Evolutionary conservation across 1,140 invertebrate genomes (phyloP).

Genomic region (Macrocentrus cingulum): DNA sequence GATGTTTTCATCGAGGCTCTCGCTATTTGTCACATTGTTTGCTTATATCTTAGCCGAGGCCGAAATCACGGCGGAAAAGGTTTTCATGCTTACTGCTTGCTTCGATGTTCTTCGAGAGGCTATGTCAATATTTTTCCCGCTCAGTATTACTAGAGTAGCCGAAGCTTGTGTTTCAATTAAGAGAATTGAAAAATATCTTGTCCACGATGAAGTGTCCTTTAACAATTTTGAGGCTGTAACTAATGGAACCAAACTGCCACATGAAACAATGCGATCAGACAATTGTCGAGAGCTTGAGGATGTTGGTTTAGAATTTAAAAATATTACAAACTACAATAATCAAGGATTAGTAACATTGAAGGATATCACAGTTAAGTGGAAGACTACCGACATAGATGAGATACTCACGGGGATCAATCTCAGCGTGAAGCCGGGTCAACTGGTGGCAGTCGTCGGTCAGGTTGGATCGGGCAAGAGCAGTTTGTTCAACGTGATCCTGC

Average conservation of each 20-base stretch:
- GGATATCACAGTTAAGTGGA: conserved; percentile 54
- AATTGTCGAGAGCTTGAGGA: conserved; percentile 15
- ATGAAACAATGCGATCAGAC: too few species aligned
- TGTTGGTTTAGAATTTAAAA: conserved; percentile 27
- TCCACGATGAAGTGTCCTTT: conserved; percentile 59
- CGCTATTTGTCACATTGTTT: conserved; percentile 76
- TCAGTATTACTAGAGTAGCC: conserved; percentile 62
- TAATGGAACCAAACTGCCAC: too few species aligned
- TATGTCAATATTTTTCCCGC: conserved; percentile 72
- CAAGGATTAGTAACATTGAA: conserved; percentile 36
- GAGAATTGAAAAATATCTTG: conserved; percentile 65
- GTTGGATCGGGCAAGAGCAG: conserved; percentile 80
- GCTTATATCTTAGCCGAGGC: conserved; percentile 70
- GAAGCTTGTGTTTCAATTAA: conserved; percentile 69
- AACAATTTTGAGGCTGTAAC: neutral
- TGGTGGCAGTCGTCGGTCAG: conserved; percentile 75
- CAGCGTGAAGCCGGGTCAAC: conserved; percentile 64
- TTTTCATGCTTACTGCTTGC: conserved; percentile 74
- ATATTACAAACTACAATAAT: neutral
- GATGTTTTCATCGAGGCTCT: conserved; percentile 72
- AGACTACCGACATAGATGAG: conserved; percentile 42
- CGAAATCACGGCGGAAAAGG: conserved; percentile 70
- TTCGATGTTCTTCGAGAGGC: conserved; percentile 72
- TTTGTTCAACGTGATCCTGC: conserved; percentile 74
- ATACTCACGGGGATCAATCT: conserved; percentile 62